phyloP scores from a whole-genome alignment of 2,888 invertebrate species.

The Salticus scenicus region DNA sequence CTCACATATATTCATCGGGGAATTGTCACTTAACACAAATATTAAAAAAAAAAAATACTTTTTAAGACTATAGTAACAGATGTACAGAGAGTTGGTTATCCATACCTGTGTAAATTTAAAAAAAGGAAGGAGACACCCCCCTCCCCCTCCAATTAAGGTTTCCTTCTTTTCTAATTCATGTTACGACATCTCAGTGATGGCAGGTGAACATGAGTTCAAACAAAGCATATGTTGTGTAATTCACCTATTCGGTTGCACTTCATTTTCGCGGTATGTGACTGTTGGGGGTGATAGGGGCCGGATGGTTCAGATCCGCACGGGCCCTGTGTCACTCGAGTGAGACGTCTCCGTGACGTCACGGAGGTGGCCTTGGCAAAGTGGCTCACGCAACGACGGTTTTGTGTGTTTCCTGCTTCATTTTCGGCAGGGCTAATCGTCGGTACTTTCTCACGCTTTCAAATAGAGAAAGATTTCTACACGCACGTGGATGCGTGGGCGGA shows the following conservation, averaged over 20 bases:
- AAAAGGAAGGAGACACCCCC: too few species aligned
- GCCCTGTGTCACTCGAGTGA: slow-evolving; percentile 38
- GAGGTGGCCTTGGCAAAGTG: slow-evolving; percentile 24
- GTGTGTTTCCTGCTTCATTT: slow-evolving; percentile 55
- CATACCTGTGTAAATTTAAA: too few species aligned
- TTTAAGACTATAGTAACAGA: too few species aligned
- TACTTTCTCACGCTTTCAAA: slow-evolving; percentile 49
- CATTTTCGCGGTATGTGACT: not conserved
- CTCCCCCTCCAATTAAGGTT: too few species aligned
- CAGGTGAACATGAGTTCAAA: not conserved
- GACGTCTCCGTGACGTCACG: slow-evolving; percentile 39
- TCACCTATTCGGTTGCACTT: not conserved
- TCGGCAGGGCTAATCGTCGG: slow-evolving; percentile 18
- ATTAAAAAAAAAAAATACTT: too few species aligned
- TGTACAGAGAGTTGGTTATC: too few species aligned
- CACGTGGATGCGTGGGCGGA: not conserved
- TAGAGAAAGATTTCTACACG: not conserved
- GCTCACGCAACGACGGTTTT: slow-evolving; percentile 47
- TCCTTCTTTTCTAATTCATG: too few species aligned
- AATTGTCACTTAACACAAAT: too few species aligned
- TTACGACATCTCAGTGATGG: not conserved
- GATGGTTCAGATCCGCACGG: slow-evolving; percentile 15
- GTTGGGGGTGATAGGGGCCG: slow-evolving; percentile 8
- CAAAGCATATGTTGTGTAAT: not conserved
- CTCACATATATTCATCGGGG: too few species aligned